Conservation (phyloP, 2,113 vertebrate species). For the Raphicerus campestris region DNA sequence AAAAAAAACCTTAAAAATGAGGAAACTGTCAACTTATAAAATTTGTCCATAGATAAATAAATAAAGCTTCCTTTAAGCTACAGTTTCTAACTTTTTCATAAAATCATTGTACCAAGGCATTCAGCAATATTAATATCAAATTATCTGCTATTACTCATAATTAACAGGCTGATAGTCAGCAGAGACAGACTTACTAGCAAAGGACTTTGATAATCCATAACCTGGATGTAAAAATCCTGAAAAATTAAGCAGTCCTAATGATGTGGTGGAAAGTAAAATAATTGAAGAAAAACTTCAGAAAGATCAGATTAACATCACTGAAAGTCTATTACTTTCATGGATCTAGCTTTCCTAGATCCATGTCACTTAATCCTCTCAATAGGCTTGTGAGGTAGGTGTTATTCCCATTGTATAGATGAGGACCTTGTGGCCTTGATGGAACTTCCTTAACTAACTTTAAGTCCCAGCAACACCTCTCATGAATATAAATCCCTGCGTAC, state of each 20-base stretch:
- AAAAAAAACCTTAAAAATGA: background rate
- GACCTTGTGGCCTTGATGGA: background rate
- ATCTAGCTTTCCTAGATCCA: background rate
- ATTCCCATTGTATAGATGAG: background rate
- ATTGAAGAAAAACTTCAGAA: background rate
- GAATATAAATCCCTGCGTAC: background rate
- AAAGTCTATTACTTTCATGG: background rate
- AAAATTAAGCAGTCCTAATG: background rate
- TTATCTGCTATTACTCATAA: background rate
- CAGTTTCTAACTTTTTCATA: slow-evolving; percentile 10
- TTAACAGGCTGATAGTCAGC: background rate
- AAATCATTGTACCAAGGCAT: background rate
- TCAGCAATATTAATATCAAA: background rate
- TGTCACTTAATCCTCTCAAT: too few relatives aligned
- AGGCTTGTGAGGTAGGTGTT: background rate
- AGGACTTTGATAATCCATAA: background rate
- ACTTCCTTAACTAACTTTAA: background rate
- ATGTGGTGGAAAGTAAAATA: background rate
- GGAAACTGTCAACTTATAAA: background rate
- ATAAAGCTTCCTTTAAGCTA: background rate
- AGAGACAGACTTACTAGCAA: background rate
- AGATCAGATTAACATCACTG: background rate
- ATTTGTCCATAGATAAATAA: background rate
- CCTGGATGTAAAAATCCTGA: background rate
- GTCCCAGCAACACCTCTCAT: background rate